phyloP scores from a whole-genome alignment of 2,888 invertebrate species.

The Eurois occulta region DNA sequence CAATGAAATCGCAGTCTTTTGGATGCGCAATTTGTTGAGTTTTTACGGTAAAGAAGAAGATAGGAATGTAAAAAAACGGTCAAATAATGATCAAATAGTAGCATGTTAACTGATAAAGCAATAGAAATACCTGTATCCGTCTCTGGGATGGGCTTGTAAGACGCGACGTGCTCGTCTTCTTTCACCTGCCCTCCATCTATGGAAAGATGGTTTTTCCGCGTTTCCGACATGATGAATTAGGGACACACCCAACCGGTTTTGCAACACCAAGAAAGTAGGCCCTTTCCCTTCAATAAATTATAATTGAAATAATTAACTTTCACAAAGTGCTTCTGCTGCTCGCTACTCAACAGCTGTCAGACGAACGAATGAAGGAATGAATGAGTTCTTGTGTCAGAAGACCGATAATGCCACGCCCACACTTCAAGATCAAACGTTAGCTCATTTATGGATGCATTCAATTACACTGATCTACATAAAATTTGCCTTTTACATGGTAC shows the following conservation, averaged over 20 bases:
- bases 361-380: constrained; percentile 48
- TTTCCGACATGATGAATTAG: constrained; percentile 83
- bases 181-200: constrained; percentile 88
- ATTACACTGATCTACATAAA: not conserved
- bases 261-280: constrained; percentile 71
- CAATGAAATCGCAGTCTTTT: constrained; percentile 30
- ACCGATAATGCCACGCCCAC: constrained; percentile 58
- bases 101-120: not conserved
- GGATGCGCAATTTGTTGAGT: not conserved
- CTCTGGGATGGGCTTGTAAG: constrained; percentile 91
- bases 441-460: constrained; percentile 17
- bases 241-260: constrained; percentile 75
- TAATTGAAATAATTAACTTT: constrained; percentile 72
- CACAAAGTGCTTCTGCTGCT: constrained; percentile 22
- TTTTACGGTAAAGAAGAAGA: not conserved
- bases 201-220: constrained; percentile 84
- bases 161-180: constrained; percentile 86
- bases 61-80: not conserved
- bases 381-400: not conserved
- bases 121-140: constrained; percentile 88
- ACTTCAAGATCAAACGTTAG: constrained; percentile 6
- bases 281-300: constrained; percentile 72
- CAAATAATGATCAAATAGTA: not conserved
- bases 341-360: constrained; percentile 47
- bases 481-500: too few relatives aligned